Conservation (phyloP, 1,140 invertebrate genomes). For the Hyles euphorbiae region DNA sequence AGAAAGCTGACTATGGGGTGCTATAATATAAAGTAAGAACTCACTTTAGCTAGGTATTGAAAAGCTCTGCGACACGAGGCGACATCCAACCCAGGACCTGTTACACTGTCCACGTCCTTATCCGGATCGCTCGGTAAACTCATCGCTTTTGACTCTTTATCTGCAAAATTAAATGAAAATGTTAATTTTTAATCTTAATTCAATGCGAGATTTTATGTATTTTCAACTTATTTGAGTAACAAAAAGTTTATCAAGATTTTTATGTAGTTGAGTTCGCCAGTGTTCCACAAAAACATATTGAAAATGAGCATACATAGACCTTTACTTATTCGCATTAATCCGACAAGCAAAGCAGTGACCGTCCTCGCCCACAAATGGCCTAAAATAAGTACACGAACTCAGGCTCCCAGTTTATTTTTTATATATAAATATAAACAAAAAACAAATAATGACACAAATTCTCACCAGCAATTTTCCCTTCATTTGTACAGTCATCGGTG, state of each 20-base stretch:
- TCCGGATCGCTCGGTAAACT: conserved; percentile 81
- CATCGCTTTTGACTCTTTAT: conserved; percentile 77
- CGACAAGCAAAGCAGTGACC: too few species aligned
- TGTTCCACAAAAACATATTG: too few species aligned
- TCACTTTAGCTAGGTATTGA: conserved; percentile 67
- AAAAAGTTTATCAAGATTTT: too few species aligned
- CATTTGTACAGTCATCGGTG: conserved; percentile 28
- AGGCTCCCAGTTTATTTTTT: too few species aligned
- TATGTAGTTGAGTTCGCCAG: too few species aligned
- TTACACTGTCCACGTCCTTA: conserved; percentile 85
- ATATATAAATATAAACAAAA: background rate
- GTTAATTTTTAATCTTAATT: background rate
- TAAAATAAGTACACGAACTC: background rate
- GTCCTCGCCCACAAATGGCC: too few species aligned
- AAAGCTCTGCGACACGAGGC: conserved; percentile 68
- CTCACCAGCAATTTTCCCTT: conserved; percentile 38
- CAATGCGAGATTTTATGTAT: too few species aligned
- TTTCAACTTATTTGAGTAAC: too few species aligned
- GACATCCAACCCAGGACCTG: conserved; percentile 60
- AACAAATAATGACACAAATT: background rate
- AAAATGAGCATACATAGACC: too few species aligned
- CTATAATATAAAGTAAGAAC: conserved; percentile 10
- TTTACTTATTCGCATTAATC: too few species aligned
- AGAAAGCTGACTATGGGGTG: too few species aligned
- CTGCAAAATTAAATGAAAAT: conserved; percentile 28